These are phyloP conservation scores for Globia sparganii DNA, from an alignment of 2,888 invertebrate genomes.

Conservation along the genomic window DNA sequence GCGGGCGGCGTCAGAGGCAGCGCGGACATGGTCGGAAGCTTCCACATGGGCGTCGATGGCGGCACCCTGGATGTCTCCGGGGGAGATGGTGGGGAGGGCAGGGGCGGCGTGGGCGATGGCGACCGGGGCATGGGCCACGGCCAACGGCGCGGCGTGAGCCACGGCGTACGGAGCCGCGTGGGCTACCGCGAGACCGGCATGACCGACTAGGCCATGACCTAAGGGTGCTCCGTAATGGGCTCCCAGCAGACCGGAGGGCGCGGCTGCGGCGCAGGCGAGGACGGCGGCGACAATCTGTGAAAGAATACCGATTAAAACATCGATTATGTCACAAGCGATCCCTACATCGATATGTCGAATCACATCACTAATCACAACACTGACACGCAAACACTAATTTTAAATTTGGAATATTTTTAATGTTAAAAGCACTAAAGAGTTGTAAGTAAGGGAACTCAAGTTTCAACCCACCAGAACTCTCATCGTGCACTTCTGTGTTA, in stretches of 20 bases:
- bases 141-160: constrained; percentile 43
- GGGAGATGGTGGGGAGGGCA: constrained; percentile 85
- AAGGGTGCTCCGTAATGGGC: constrained; percentile 79
- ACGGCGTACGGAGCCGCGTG: constrained; percentile 71
- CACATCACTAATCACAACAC: constrained; percentile 68
- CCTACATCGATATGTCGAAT: constrained; percentile 49
- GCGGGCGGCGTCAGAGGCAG: constrained; percentile 84
- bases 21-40: constrained; percentile 86
- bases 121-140: constrained; percentile 71
- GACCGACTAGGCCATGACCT: constrained; percentile 72
- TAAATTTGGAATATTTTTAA: constrained; percentile 25
- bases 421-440: constrained; percentile 56
- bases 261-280: constrained; percentile 87
- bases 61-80: constrained; percentile 85
- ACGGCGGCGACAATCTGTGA: constrained; percentile 90
- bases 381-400: constrained; percentile 52
- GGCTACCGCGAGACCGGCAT: constrained; percentile 73
- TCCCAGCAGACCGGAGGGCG: constrained; percentile 84
- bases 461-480: constrained; percentile 88
- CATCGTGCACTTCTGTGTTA: constrained; percentile 90
- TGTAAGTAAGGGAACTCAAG: constrained; percentile 68
- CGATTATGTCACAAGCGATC: constrained; percentile 58
- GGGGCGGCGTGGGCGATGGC: constrained; percentile 76
- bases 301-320: constrained; percentile 70
- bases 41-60: constrained; percentile 88